A percentile compares a stretch with the other conserved stretches of the same genome.
Conservation (phyloP, 2,113 vertebrate genomes). For the Spheniscus mendiculus region DNA sequence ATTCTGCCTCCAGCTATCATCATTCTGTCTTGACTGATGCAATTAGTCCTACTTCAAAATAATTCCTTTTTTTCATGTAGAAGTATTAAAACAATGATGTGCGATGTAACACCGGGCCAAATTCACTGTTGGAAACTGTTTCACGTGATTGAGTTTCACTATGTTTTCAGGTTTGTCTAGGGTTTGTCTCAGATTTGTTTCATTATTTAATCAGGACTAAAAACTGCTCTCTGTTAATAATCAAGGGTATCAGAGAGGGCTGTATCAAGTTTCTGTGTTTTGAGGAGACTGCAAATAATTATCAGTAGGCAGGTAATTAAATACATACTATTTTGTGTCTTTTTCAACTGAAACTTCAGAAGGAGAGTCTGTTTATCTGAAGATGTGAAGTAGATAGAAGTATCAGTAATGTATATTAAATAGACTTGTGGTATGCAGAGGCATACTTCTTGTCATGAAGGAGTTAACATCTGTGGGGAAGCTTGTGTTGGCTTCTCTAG, state of each 20-base stretch:
- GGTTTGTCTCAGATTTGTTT: not conserved
- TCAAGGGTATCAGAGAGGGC: not conserved
- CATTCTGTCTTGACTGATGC: not conserved
- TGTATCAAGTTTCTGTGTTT: constrained; percentile 40
- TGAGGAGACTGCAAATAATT: constrained; percentile 32
- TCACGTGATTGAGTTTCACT: not conserved
- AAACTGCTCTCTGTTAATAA: not conserved
- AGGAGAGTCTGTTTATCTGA: not conserved
- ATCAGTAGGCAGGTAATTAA: not conserved
- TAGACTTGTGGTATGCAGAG: not conserved
- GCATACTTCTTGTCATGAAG: not conserved
- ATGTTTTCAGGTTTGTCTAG: not conserved
- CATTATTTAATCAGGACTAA: not conserved
- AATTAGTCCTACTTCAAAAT: not conserved
- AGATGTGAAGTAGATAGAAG: constrained; percentile 25
- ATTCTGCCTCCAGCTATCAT: not conserved
- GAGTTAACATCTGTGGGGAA: not conserved
- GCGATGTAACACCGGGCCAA: not conserved
- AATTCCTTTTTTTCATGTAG: not conserved
- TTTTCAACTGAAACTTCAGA: constrained; percentile 37
- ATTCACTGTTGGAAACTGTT: not conserved
- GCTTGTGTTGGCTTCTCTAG: not conserved
- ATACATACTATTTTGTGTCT: not conserved
- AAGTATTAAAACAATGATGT: not conserved
- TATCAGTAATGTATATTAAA: not conserved